Conservation (phyloP, 2,888 invertebrate species). For the Molorchus minor region DNA sequence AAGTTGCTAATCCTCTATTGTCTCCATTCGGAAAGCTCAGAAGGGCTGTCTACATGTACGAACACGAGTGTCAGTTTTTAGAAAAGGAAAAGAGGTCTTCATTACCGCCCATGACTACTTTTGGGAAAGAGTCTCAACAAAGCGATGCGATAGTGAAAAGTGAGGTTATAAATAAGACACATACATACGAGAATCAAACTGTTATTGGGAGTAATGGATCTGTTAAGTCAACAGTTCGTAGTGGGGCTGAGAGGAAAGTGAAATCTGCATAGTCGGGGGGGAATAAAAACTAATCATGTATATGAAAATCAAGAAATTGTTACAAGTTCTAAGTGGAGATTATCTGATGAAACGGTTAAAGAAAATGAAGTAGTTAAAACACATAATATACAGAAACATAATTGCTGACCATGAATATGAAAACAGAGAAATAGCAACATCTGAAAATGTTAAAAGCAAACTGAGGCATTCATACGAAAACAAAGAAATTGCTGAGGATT, state of each 20-base stretch:
- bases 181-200: background rate
- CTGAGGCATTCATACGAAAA: background rate
- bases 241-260: too few species aligned
- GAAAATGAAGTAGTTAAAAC: too few species aligned
- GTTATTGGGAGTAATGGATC: background rate
- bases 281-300: too few species aligned
- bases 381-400: too few species aligned
- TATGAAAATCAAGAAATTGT: too few species aligned
- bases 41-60: constrained; percentile 13
- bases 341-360: too few species aligned
- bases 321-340: too few species aligned
- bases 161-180: background rate
- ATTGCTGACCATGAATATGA: too few species aligned
- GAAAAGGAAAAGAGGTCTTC: constrained; percentile 4
- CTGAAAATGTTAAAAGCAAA: background rate
- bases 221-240: background rate
- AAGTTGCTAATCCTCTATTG: background rate
- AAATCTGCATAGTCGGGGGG: too few species aligned
- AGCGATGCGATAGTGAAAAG: background rate
- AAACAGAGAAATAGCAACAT: background rate
- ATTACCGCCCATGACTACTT: background rate
- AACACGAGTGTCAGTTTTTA: constrained; percentile 10
- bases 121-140: background rate
- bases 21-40: constrained; percentile 13
- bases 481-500: background rate